Conservation (phyloP, 2,888 invertebrate species). For the Crepidodera aurea region DNA sequence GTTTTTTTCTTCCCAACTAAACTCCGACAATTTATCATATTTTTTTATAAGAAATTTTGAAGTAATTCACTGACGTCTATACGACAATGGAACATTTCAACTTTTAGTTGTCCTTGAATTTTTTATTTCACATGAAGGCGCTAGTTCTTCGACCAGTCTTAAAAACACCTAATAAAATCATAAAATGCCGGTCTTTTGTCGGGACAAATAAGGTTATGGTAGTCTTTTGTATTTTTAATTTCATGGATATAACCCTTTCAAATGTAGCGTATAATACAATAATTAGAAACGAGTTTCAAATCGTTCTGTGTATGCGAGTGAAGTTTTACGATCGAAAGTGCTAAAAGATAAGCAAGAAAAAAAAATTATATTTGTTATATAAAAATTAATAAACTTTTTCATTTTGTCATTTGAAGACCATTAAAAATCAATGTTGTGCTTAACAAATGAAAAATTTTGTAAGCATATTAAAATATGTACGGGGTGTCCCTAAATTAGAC, state of each 20-base stretch:
- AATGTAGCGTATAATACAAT: conserved; percentile 40
- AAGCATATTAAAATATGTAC: neutral
- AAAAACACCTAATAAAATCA: conserved; percentile 26
- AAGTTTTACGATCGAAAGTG: conserved; percentile 10
- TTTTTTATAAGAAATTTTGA: too few species aligned
- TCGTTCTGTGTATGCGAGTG: conserved; percentile 6
- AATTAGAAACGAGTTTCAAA: conserved; percentile 30
- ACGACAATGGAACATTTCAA: too few species aligned
- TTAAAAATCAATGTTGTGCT: neutral
- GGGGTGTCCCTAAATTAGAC: too few species aligned
- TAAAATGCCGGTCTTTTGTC: conserved; percentile 32
- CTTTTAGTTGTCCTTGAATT: conserved; percentile 13
- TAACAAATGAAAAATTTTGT: neutral
- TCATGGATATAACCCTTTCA: conserved; percentile 39
- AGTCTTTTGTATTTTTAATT: conserved; percentile 43
- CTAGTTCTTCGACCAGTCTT: conserved; percentile 1
- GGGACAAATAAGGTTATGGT: conserved; percentile 33
- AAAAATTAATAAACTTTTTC: neutral
- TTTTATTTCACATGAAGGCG: conserved; percentile 5
- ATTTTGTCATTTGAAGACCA: neutral
- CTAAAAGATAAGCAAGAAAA: conserved; percentile 6
- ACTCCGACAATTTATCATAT: too few species aligned
- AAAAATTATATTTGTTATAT: neutral
- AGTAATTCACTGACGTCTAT: too few species aligned
- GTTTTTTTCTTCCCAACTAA: too few species aligned